Evolutionary conservation across 2,113 vertebrate genomes (phyloP).

Genomic region (Alligator sinensis): DNA sequence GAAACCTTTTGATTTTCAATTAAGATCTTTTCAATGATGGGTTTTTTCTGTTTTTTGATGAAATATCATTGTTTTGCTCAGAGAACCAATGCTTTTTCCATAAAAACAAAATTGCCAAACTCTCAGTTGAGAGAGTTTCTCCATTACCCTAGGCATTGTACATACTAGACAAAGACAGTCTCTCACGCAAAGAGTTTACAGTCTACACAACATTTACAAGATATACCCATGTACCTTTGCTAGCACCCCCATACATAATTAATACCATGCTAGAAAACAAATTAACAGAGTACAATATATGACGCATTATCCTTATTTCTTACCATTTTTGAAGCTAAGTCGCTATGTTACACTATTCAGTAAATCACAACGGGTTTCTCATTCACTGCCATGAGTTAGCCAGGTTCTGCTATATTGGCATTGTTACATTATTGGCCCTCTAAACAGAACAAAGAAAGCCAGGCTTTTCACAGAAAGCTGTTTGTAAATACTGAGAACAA

Average conservation of each 20-base stretch:
- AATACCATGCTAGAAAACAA: background rate
- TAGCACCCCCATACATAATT: background rate
- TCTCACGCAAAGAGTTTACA: background rate
- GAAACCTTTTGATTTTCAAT: background rate
- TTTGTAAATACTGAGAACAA: background rate
- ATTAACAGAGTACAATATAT: rapidly evolving
- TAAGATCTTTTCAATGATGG: background rate
- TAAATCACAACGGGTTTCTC: background rate
- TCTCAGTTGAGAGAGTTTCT: background rate
- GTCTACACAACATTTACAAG: background rate
- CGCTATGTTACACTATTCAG: background rate
- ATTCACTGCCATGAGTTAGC: background rate
- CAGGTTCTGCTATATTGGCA: background rate
- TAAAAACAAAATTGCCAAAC: background rate
- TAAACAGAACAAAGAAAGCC: background rate
- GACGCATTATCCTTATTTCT: background rate
- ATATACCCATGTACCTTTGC: background rate
- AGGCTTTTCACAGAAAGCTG: background rate
- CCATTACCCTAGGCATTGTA: background rate
- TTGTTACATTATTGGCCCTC: background rate
- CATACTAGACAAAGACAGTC: background rate
- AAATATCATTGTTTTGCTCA: background rate
- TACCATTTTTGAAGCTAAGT: background rate
- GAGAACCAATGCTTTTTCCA: background rate
- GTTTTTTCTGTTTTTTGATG: background rate